These are phyloP conservation scores for Caenorhabditis latens DNA, from an alignment of 1,140 invertebrate species.

Conservation along the genomic window DNA sequence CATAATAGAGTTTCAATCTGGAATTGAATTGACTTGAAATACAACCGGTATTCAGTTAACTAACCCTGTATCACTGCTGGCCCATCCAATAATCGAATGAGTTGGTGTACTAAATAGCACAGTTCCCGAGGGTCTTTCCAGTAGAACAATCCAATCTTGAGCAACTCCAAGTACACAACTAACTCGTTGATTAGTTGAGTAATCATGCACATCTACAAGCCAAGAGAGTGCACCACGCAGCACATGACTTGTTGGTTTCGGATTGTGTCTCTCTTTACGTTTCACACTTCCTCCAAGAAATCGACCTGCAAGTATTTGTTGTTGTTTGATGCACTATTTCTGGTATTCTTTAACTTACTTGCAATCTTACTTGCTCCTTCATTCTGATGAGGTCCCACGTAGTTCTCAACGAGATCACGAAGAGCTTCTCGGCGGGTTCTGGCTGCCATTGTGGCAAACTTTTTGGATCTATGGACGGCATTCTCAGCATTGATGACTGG, in stretches of 20 bases:
- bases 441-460: constrained; percentile 96
- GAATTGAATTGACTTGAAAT: constrained; percentile 19
- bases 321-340: not conserved
- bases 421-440: constrained; percentile 94
- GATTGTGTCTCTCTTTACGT: constrained; percentile 83
- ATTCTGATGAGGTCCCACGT: constrained; percentile 79
- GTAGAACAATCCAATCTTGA: constrained; percentile 87
- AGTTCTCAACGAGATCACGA: constrained; percentile 89
- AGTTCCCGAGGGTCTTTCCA: constrained; percentile 86
- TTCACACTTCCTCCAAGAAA: constrained; percentile 78
- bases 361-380: constrained; percentile 76
- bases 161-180: constrained; percentile 90
- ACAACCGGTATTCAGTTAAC: not conserved
- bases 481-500: constrained; percentile 95
- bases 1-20: constrained; percentile 76
- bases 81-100: constrained; percentile 87
- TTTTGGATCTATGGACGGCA: constrained; percentile 93
- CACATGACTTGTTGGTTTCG: constrained; percentile 83
- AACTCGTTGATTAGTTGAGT: constrained; percentile 78
- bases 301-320: constrained; percentile 62
- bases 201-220: constrained; percentile 84
- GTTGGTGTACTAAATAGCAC: constrained; percentile 90
- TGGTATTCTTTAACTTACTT: constrained; percentile 63
- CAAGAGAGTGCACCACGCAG: constrained; percentile 85
- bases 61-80: constrained; percentile 77